Base-by-base conservation (phyloP, 1,140 invertebrate genomes). In the Brachionus manjavacas region DNA sequence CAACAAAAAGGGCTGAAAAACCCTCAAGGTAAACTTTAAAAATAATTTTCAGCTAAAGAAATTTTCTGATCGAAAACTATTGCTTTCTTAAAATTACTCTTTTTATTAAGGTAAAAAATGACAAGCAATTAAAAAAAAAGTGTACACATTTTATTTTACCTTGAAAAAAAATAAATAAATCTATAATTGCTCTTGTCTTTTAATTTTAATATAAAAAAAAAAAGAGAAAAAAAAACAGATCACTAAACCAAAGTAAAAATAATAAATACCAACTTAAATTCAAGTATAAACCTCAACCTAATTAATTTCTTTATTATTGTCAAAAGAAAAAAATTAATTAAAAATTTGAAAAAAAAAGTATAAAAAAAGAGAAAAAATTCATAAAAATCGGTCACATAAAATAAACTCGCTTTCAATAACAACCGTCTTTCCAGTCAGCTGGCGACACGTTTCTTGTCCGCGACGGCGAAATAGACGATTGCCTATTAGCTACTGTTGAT, bases 381-480 rank as follows among this genome's bases (percentile, higher is more conserved):
- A 20, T 60, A 60, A 60, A 60, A 60, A 60, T 60, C 52, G 52
- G 52, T 60, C 52, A 20, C 52, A 41, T 20, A 39, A 72, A 43
- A 72, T 12, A 12, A 46, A 46, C 43, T 20, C 16, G 39, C 49
- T 52, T 20, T 76, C 31, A 76, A 76, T 76, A 76, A 76, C 72
- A 76, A n/a, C 72, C 72, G 9, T 76, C 72, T 49, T 76, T 76
- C 72, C 72, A 76, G 28, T 76, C 46, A 72, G 39, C 68, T 14
- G 72, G 72, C 12, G 72, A 76, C 46, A 76, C 39, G 31, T 76
- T 76, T 76, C 72, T 76, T 12, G 72, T 76, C 25, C 72, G 2
- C 12, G 43, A 76, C 16, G 79, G 79, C 23, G 79, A 81, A 43
- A 81, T 68, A 46, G 79, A 81, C 35, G 79, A 43, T 68, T 68